Base-by-base conservation (phyloP, 1,140 invertebrate species). In the Gryon sp. region DNA sequence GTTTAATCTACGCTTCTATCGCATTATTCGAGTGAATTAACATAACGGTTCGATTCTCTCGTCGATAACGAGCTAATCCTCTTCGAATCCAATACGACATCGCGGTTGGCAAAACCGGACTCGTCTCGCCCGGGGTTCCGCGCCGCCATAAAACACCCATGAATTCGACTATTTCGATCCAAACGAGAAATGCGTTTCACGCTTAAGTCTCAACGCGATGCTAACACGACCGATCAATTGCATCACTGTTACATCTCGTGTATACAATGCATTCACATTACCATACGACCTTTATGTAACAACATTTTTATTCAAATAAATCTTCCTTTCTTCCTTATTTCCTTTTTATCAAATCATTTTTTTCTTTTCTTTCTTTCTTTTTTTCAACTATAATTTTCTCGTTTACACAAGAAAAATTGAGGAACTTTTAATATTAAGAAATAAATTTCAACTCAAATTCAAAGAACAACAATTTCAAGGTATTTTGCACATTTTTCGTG, bases 31-130 rank as follows among this genome's bases (percentile, higher is more conserved):
- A 65, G 43, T 65, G 63, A 78, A 78, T 78, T 78, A 78, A 68
- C 69, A 78, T 78, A 74, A 78, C 57, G 62, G 68, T 73, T 63
- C 68, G 69, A 78, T 73, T 68, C 22, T 12, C 75, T 32, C 62
- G 48, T 50, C 63, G 68, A 65, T 78, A 78, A 78, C 75, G 68
- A 78, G 55, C 62, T 73, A 78, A 78, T 77, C 63, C 73, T 65
- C 63, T 48, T 57, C 55, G 55, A 75, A 75, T 68, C 46, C 62
- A 62, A 68, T 68, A 62, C 45, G 46, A 62, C 72, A 66, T 62
- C 72, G 62, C 62, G 72, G 72, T 68, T 41, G 62, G 36, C n/a
- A n/a, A 26, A 68, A 43, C 57, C 57, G 63, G 72, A 76, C 63
- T 62, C 62, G 72, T 76, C 72, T 68, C 55, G 48, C 38, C 63